phyloP scores from a whole-genome alignment of 30 jellyfish, hydroid and myxozoan species.

The Aurelia aurita region DNA sequence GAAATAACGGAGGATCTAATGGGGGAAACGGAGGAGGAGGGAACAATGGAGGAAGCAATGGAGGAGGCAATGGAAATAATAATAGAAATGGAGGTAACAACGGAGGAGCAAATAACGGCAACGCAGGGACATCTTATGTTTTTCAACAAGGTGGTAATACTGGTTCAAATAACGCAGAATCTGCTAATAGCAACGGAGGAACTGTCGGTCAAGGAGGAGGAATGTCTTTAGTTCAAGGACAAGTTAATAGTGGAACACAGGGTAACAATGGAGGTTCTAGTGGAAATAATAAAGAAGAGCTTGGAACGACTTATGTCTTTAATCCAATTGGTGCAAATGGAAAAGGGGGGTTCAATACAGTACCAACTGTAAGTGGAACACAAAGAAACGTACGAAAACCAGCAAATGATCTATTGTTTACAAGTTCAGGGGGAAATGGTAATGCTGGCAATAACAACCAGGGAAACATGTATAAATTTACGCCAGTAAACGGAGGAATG shows the following conservation, averaged over 20 bases:
- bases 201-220: conserved; percentile 12
- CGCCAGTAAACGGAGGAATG: conserved; percentile 26
- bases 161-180: conserved; percentile 21
- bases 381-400: conserved; percentile 56
- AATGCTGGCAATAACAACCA: background rate
- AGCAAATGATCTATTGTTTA: conserved; percentile 16
- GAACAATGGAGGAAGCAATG: background rate
- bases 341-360: conserved; percentile 48
- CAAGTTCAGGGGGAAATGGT: background rate
- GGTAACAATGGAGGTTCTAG: conserved; percentile 24
- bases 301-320: conserved; percentile 56
- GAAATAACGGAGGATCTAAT: conserved; percentile 1
- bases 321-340: conserved; percentile 21
- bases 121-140: conserved; percentile 25
- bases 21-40: conserved; percentile 15
- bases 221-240: conserved; percentile 12
- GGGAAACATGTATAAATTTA: conserved; percentile 25
- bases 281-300: conserved; percentile 21
- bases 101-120: conserved; percentile 4
- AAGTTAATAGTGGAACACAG: conserved; percentile 22
- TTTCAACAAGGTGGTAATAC: conserved; percentile 30
- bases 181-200: conserved; percentile 16
- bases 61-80: background rate
- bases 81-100: conserved; percentile 18
- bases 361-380: conserved; percentile 60